phyloP scores from a whole-genome alignment of 2,113 vertebrate genomes.

The Nymphicus hollandicus region DNA sequence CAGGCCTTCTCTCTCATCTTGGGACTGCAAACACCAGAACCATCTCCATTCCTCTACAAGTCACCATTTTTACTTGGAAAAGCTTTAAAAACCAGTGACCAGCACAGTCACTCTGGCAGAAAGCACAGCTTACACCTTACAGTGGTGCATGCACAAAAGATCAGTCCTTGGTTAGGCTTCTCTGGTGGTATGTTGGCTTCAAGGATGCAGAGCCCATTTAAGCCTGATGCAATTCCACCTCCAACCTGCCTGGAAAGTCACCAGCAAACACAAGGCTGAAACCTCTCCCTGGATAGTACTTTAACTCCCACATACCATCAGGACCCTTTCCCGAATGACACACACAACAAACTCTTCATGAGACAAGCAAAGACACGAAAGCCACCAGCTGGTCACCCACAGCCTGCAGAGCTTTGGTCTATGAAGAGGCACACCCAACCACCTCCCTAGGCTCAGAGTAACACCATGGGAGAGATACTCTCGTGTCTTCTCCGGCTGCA shows the following conservation, averaged over 20 bases:
- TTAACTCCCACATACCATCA: background rate
- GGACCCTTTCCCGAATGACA: background rate
- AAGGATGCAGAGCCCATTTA: background rate
- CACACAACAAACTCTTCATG: too few species aligned
- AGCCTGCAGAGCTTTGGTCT: background rate
- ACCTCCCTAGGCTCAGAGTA: background rate
- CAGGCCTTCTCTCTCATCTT: background rate
- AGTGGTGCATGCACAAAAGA: rapidly evolving
- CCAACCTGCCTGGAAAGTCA: background rate
- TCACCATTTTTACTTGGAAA: background rate
- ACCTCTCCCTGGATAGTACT: background rate
- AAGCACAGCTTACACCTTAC: background rate
- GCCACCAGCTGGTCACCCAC: too few species aligned
- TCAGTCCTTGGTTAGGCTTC: background rate
- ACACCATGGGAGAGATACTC: background rate
- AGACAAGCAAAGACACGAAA: background rate
- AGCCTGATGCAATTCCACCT: background rate
- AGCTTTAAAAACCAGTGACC: background rate
- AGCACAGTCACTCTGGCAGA: background rate
- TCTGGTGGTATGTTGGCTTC: background rate
- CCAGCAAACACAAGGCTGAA: background rate
- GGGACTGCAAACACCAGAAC: background rate
- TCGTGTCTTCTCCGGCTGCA: rapidly evolving
- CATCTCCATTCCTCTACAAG: background rate
- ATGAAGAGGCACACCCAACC: background rate